Evolutionary conservation across 2,113 vertebrate genomes (phyloP), one percentile per base, ranked within the genome.

Genomic region (Semnornis frantzii): DNA sequence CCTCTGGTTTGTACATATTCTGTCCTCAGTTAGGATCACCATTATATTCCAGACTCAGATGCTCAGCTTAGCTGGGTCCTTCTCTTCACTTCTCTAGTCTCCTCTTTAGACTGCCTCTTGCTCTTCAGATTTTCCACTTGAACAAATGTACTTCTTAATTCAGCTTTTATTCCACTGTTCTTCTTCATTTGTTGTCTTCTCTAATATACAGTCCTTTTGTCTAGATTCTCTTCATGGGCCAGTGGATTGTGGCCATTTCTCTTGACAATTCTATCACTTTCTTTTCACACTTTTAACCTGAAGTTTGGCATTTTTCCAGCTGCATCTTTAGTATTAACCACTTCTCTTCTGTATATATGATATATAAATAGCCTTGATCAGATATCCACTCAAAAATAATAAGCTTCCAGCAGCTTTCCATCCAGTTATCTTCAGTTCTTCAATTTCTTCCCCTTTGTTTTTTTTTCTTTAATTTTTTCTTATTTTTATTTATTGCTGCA

Each of bases 311-410:
- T 69, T 90, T 90, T 94, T 87, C 68, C 62, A 92, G 58, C 52
- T 93, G 34, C 37, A 62, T 88, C 65, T 90, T 92, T 48, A 86
- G 65, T 39, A 68, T 65, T 65, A 44, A 58, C 54, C 10, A 44
- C 44, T 81, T 48, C n/a, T 84, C 12, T 65, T 91, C 54, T 63
- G n/a, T 31, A 60, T 93, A 31, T 71, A 54, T 74, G 3, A 4
- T 71, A 48, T 68, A 94, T 82, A 96, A 90, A 95, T 65, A 92
- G 90, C 44, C 31, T 76, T 70, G 70, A 70, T 80, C 50, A 89
- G 77, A 90, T 81, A 90, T 24, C 62, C 73, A 86, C 80, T 90
- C 80, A 92, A 75, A 95, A 90, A 93, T 81, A 87, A 71, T 84
- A 90, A 91, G 77, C 25, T 91, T 88, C 82, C 83, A 94, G 85